Evolutionary conservation across 2,113 vertebrate genomes (phyloP).

Genomic region (Accipiter cooperii): DNA sequence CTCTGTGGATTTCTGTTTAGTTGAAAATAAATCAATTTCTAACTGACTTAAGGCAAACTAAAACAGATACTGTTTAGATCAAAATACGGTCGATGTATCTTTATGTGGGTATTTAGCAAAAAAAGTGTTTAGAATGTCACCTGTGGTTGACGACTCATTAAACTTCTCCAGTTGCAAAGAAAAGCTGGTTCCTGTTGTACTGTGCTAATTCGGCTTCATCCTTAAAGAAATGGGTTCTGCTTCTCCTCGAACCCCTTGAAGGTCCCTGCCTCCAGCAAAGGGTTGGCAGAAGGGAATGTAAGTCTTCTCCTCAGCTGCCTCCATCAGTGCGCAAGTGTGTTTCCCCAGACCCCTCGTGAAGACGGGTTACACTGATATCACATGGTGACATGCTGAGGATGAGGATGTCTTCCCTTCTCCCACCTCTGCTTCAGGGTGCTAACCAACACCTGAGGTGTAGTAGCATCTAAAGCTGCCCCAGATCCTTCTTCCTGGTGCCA

Average conservation of each 20-base stretch:
- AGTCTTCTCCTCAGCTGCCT: not conserved
- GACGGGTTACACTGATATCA: not conserved
- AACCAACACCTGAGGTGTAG: not conserved
- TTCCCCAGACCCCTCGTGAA: not conserved
- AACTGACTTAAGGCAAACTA: not conserved
- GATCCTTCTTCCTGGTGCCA: not conserved
- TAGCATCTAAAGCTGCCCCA: not conserved
- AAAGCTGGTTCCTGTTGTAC: not conserved
- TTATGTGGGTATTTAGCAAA: not conserved
- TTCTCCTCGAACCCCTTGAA: not conserved
- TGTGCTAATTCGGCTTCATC: not conserved
- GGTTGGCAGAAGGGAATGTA: not conserved
- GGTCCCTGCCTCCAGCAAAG: not conserved
- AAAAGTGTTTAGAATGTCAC: not conserved
- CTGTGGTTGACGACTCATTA: not conserved
- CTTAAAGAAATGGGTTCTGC: not conserved
- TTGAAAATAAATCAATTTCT: not conserved
- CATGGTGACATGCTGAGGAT: not conserved
- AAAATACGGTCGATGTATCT: not conserved
- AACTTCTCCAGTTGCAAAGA: not conserved
- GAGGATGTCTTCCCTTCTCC: not conserved
- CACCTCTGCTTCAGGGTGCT: not conserved
- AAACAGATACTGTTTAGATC: not conserved
- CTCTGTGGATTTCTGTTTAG: not conserved
- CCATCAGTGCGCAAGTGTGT: accelerated